Evolutionary conservation across 1,140 invertebrate genomes (phyloP), one percentile per base, ranked within the genome.

Genomic region (Dinothrombium tinctorium): DNA sequence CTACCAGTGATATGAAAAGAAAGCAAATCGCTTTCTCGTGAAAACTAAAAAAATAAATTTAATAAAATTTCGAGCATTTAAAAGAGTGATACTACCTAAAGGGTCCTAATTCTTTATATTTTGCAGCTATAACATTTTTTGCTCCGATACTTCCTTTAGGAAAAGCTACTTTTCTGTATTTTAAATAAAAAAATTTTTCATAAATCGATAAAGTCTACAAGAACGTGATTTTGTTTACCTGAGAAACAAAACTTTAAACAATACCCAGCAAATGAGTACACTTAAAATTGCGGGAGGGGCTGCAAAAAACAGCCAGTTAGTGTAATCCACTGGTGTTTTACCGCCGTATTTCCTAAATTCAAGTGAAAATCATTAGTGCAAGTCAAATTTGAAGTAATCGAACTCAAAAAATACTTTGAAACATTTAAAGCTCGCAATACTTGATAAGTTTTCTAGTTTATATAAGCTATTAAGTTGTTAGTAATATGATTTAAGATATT

Each of bases 51-150:
- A 35, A 31, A 23, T 6, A 4, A 12, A 5, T 32, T 32, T 32
- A 32, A 32, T 32, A 4, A 12, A 12, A 32, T 32, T 32, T 14
- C 26, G 26, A 7, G 8, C n/a, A n/a, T 28, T 28, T n/a, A 37
- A 37, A 7, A n/a, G 6, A 7, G n/a, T 37, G 4, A 17, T 20
- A 37, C 12, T 40, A 49, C 24, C 67, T 72, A 51, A 81, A 70
- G 0, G 74, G 69, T 25, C 81, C 81, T 33, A 89, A 65, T 46
- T 70, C 69, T 42, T 66, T 59, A 58, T 83, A 81, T 54, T 77
- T 73, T 31, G 70, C 60, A 7, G 59, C 49, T 8, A 87, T 64
- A 2, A 71, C 56, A 19, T 51, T 37, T 17, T 32, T 33, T 12
- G 45, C 14, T 21, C 25, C 23, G 9, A 23, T 24, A 22, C 26